Evolutionary conservation across 2,113 vertebrate genomes (phyloP), one percentile per base, ranked within the genome.

Genomic region (Pandion haliaetus): DNA sequence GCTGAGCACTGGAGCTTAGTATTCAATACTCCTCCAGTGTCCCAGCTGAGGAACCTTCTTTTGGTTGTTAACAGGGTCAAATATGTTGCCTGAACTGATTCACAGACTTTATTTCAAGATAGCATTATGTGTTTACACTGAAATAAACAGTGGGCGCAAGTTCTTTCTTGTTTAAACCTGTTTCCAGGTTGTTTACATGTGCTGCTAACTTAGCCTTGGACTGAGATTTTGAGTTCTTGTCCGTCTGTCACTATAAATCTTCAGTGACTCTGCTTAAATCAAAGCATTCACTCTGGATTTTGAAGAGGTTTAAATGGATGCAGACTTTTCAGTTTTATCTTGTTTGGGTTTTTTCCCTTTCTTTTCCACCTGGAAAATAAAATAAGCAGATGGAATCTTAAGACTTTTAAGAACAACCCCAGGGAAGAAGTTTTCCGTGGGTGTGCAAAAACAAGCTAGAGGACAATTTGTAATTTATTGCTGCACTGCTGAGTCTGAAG

Each of bases 401-500:
- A 89, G 78, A 57, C 93, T 91, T 90, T 66, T 40, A 67, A 95
- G 85, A 95, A 49, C 67, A 90, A 94, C 84, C 0, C 0, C 71
- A 81, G 84, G 67, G 78, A 91, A 82, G 36, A 69, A 59, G 58
- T 80, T 93, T 95, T 91, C 91, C 0, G 34, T 83, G 87, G 67
- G 87, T 90, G 89, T 91, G 87, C 78, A 93, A 86, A 95, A 95
- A 93, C 38, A 86, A 95, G 71, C 76, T 78, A 93, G 74, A 96
- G 71, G 87, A 97, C 88, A 90, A 91, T 90, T 57, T 86, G 89
- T 78, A 90, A 94, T 96, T 91, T 93, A 90, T 73, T 91, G 78
- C 71, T 93, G 66, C 71, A 80, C 83, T 88, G 87, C 91, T 93
- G 93, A 93, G 76, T 86, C 87, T 93, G 44, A 63, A 95, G 85